Evolutionary conservation across 1,140 invertebrate species (phyloP).

Genomic region (Bombus vancouverensis): DNA sequence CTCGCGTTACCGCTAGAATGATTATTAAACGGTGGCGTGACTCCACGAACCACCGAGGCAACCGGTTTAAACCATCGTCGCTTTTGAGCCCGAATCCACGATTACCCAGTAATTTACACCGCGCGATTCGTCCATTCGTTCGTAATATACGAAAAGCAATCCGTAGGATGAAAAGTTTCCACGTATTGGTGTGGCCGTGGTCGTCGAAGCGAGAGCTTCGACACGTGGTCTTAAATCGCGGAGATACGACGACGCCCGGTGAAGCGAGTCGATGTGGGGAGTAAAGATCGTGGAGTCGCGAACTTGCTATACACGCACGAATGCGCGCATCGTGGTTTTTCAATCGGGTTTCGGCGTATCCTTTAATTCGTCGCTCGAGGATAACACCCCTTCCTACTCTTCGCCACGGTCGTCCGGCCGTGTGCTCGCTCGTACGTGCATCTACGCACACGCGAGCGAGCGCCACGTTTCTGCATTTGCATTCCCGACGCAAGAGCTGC

Average conservation of each 20-base stretch:
- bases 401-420: not conserved
- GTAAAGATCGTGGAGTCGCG: not conserved
- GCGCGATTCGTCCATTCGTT: not conserved
- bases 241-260: constrained; percentile 19
- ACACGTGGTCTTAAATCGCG: constrained; percentile 57
- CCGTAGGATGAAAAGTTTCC: constrained; percentile 40
- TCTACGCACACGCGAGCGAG: constrained; percentile 34
- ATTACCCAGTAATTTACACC: not conserved
- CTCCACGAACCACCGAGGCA: not conserved
- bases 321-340: constrained; percentile 70
- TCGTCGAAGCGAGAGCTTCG: not conserved
- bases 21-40: constrained; percentile 62
- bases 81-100: not conserved
- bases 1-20: constrained; percentile 61
- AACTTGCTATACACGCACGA: constrained; percentile 56
- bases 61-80: not conserved
- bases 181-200: not conserved
- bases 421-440: constrained; percentile 31
- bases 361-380: constrained; percentile 76
- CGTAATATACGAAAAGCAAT: constrained; percentile 1
- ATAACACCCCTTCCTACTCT: constrained; percentile 66
- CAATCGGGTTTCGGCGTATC: constrained; percentile 72
- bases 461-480: constrained; percentile 79
- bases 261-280: constrained; percentile 30
- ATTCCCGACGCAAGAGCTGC: constrained; percentile 72